A percentile compares a stretch with the other conserved stretches of the same genome.
These are phyloP conservation scores for Pluvialis apricaria DNA, from an alignment of 2,113 vertebrate species.

Conservation along the genomic window DNA sequence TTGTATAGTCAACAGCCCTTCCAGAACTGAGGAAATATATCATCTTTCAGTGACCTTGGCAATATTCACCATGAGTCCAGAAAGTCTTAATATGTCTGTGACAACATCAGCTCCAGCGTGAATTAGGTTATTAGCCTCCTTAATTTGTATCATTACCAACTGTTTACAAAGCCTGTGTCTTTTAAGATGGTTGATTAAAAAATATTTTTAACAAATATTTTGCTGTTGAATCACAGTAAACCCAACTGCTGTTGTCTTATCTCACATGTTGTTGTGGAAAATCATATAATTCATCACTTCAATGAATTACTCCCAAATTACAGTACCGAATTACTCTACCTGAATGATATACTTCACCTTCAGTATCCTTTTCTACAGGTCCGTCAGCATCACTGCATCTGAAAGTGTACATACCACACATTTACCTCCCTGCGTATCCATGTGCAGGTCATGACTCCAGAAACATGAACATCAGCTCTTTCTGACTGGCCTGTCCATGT, in stretches of 20 bases:
- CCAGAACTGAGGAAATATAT: not conserved
- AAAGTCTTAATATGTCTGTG: not conserved
- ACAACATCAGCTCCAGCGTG: not conserved
- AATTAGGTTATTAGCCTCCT: constrained; percentile 16
- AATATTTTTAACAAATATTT: not conserved
- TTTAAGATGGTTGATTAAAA: constrained; percentile 7
- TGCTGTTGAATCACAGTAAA: not conserved
- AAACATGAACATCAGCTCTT: not conserved
- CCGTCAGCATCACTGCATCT: not conserved
- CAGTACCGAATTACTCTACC: not conserved
- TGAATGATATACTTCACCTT: not conserved
- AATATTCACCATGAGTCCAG: not conserved
- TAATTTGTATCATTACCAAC: constrained; percentile 5
- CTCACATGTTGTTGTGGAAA: not conserved
- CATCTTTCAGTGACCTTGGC: not conserved
- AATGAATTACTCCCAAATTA: not conserved
- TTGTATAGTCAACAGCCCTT: not conserved
- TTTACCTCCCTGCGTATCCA: not conserved
- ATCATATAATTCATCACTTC: not conserved
- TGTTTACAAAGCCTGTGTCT: not conserved
- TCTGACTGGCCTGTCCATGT: not conserved
- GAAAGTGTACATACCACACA: not conserved
- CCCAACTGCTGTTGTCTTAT: not conserved
- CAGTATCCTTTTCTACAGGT: not conserved
- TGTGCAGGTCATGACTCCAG: not conserved